phyloP scores from a whole-genome alignment of 2,113 vertebrate species.

The Leucosticte australis region DNA sequence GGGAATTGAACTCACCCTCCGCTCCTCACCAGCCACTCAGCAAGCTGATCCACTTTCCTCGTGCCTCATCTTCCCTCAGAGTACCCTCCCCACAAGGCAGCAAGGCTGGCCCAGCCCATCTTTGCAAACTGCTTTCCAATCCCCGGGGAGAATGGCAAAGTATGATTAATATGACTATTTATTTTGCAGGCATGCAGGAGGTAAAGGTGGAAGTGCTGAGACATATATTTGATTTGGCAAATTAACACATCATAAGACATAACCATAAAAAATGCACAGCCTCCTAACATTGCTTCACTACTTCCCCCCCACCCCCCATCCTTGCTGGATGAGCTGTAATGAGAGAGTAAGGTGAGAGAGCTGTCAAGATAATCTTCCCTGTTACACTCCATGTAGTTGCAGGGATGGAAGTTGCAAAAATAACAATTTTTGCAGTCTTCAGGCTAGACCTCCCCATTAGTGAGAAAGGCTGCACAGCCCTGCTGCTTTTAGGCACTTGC shows the following conservation, averaged over 20 bases:
- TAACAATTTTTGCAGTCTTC: not conserved
- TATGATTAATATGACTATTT: constrained; percentile 57
- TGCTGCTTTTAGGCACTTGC: not conserved
- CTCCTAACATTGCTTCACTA: constrained; percentile 8
- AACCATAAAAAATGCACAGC: constrained; percentile 42
- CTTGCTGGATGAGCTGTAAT: constrained; percentile 31
- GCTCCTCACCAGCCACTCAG: fast-evolving
- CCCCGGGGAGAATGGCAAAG: not conserved
- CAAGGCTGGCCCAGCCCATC: not conserved
- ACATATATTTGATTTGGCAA: constrained; percentile 64
- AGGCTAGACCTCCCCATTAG: not conserved
- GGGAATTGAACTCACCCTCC: not conserved
- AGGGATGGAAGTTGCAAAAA: not conserved
- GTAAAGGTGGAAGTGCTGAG: constrained; percentile 54
- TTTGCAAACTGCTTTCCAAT: constrained; percentile 35
- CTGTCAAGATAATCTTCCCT: constrained; percentile 30
- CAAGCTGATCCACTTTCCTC: not conserved
- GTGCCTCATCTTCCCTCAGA: not conserved
- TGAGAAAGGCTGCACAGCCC: not conserved
- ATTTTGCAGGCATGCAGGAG: constrained; percentile 48
- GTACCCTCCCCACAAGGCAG: not conserved
- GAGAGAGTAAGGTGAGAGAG: constrained; percentile 33
- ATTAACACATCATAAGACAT: constrained; percentile 68
- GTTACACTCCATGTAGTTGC: not conserved
- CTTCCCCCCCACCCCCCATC: not conserved